Percentiles rank a stretch among this genome's conserved stretches.
phyloP scores from a whole-genome alignment of 1,140 invertebrate genomes.

The Tigriopus japonicus region DNA sequence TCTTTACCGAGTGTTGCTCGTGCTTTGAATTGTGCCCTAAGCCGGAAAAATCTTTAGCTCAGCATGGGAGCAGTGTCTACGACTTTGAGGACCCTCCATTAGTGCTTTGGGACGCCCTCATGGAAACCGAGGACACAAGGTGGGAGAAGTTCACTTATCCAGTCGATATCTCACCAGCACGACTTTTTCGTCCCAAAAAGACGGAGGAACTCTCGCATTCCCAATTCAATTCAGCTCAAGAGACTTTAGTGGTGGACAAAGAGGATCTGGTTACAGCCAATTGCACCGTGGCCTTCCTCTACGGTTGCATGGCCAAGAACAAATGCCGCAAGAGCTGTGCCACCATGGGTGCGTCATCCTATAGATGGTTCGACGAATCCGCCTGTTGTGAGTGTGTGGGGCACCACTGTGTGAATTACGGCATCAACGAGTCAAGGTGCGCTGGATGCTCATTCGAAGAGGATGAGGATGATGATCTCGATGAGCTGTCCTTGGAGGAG shows the following conservation, averaged over 20 bases:
- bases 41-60: constrained; percentile 27
- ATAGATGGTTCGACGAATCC: constrained; percentile 72
- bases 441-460: neutral
- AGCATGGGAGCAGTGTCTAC: neutral
- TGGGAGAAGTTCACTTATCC: constrained; percentile 61
- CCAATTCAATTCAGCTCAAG: constrained; percentile 31
- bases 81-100: neutral
- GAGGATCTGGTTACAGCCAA: constrained; percentile 51
- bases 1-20: constrained; percentile 82
- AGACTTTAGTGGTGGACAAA: constrained; percentile 28
- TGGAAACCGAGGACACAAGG: neutral
- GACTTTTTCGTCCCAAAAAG: constrained; percentile 17
- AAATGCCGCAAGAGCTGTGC: constrained; percentile 62
- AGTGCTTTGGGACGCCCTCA: neutral
- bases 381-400: constrained; percentile 88
- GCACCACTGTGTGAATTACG: constrained; percentile 71
- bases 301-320: constrained; percentile 66
- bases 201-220: constrained; percentile 13
- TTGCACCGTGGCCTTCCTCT: constrained; percentile 80
- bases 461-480: constrained; percentile 2
- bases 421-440: constrained; percentile 61
- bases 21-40: constrained; percentile 85
- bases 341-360: constrained; percentile 51
- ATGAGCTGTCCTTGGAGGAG: neutral
- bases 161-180: constrained; percentile 36